Percentiles rank a stretch among this genome's conserved stretches.
Conservation (phyloP, 2,888 invertebrate genomes). For the Mesorhabditis sp. region DNA sequence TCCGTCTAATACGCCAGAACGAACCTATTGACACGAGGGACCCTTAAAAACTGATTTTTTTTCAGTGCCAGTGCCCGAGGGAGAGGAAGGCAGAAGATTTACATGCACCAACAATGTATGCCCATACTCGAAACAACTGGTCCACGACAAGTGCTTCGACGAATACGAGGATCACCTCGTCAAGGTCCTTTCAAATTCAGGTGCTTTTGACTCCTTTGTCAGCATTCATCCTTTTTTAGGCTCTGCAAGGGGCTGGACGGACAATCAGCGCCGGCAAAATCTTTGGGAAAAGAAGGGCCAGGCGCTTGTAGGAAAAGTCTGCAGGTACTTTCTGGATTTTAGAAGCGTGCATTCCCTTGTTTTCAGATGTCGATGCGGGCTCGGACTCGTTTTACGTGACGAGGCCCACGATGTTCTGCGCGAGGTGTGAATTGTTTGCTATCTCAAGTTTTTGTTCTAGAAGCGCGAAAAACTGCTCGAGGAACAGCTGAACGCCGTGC, state of each 20-base stretch:
- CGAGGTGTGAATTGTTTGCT: neutral
- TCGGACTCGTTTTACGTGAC: constrained; percentile 24
- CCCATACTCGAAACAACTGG: constrained; percentile 19
- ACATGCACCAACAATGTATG: constrained; percentile 38
- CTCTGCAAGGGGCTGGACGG: constrained; percentile 49
- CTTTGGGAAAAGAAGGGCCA: constrained; percentile 47
- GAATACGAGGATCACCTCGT: constrained; percentile 37
- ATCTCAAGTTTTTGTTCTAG: neutral
- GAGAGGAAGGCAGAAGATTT: constrained; percentile 34
- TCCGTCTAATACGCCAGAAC: too few species aligned
- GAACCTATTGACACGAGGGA: too few species aligned
- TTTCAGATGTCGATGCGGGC: constrained; percentile 29
- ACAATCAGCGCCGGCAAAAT: constrained; percentile 37
- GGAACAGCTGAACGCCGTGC: constrained; percentile 15
- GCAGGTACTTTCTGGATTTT: neutral
- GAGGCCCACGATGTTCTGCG: constrained; percentile 13
- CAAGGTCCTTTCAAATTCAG: constrained; percentile 26
- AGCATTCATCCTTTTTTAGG: constrained; percentile 18
- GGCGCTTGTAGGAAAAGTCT: constrained; percentile 25
- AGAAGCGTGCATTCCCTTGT: neutral
- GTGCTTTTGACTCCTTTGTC: constrained; percentile 11
- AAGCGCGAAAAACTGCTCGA: constrained; percentile 15
- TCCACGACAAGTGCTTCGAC: constrained; percentile 37
- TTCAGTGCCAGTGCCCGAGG: neutral
- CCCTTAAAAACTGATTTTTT: neutral